These are phyloP conservation scores for Andrena marginata DNA, from an alignment of 2,888 invertebrate genomes.

Conservation along the genomic window DNA sequence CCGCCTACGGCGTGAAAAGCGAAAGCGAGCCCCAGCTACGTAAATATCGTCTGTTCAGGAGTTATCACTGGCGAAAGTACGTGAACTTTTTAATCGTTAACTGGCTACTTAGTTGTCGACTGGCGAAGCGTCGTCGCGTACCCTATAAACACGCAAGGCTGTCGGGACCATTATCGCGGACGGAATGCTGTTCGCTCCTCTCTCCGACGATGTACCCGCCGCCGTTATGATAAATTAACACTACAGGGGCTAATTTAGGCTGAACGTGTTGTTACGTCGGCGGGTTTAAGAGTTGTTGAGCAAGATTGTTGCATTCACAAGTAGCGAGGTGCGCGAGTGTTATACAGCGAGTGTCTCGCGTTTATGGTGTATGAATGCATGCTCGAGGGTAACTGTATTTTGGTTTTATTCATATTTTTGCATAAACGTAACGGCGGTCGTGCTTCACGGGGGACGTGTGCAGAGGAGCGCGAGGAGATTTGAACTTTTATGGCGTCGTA, in stretches of 20 bases:
- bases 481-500: background rate
- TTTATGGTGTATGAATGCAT: background rate
- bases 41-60: too few species aligned
- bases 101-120: background rate
- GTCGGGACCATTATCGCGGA: background rate
- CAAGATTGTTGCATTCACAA: slow-evolving; percentile 14
- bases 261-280: background rate
- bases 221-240: slow-evolving; percentile 2
- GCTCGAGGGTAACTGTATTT: background rate
- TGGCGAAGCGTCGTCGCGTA: background rate
- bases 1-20: background rate
- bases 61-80: too few species aligned
- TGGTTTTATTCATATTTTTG: background rate
- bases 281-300: background rate
- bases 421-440: background rate
- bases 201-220: slow-evolving; percentile 1
- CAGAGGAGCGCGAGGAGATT: background rate
- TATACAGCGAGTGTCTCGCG: background rate
- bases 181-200: slow-evolving; percentile 9
- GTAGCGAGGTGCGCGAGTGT: background rate
- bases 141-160: background rate
- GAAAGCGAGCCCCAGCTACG: background rate
- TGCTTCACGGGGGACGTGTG: background rate
- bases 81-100: background rate
- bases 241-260: background rate